Evolutionary conservation across 1,140 invertebrate genomes (phyloP), one percentile per base, ranked within the genome.

Genomic region (Drosophila ambigua): DNA sequence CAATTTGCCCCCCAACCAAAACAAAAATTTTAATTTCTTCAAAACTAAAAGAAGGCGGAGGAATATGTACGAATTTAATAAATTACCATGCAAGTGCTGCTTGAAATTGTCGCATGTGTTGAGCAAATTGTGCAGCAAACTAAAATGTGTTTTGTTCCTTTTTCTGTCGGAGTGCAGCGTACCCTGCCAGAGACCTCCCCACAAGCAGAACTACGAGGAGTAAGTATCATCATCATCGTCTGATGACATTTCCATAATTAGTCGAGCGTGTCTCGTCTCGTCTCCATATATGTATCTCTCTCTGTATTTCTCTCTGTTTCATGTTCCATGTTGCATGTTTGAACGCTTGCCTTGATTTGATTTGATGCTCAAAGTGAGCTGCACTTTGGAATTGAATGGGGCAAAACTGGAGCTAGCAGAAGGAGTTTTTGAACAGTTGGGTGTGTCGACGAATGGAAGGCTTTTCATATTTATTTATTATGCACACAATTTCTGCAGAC

Each of bases 221-320:
- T 31, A 31, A 31, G 31, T 31, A 31, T 31, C 31, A 35, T 26
- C 1, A 44, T 31, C 39, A 20, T 49, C 60, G 74, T 78, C 82
- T 81, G 82, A 84, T 84, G 83, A 85, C 82, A 88, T 87, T 88
- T 87, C 78, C 82, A 87, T 88, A 87, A 87, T 87, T 88, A 87
- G 82, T 88, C 83, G 78, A 87, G 78, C 82, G 74, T 82, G 68
- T 80, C 77, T 58, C 69, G 28, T 69, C 52, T 72, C 71, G 64
- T 54, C 61, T 64, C 52, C 61, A 24, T 23, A 23, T 4, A 23
- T 2, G 2, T 65, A 51, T 52, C 46, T 49, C 39, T 45, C 35
- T 15, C n/a, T 66, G 62, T 65, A 51, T 52, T 45, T 53, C 28
- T 39, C 35, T 15, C n/a, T 66, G 43, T n/a, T 16, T 2, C 31